Evolutionary conservation across 2,797 vertebrate species (phyloP).

Genomic region (Benthosema pterotum): DNA sequence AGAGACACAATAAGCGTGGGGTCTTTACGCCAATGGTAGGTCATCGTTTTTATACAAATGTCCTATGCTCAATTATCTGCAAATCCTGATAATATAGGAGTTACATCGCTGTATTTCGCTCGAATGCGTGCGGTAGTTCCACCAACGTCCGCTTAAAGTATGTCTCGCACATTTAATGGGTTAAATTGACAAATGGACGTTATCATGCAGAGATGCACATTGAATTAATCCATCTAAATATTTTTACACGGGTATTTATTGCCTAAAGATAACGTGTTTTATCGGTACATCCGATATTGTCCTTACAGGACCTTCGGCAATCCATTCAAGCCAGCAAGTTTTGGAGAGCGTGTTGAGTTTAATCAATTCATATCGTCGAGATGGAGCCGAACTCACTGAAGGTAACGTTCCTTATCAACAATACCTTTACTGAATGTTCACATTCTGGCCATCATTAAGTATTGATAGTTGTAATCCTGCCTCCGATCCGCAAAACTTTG

Average conservation of each 20-base stretch:
- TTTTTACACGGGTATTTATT: not conserved
- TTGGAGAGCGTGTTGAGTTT: constrained; percentile 99
- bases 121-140: rapidly evolving
- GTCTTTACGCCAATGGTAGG: rapidly evolving
- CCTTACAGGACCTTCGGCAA: constrained; percentile 94
- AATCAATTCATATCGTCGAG: constrained; percentile 99
- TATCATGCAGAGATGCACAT: rapidly evolving
- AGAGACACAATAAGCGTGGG: rapidly evolving
- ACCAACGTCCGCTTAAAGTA: constrained; percentile 12
- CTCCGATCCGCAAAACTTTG: constrained; percentile 55
- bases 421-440: constrained; percentile 52
- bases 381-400: constrained; percentile 99
- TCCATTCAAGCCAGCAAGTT: constrained; percentile 99
- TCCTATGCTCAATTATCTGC: rapidly evolving
- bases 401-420: constrained; percentile 82
- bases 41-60: rapidly evolving
- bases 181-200: not conserved
- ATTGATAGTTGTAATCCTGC: not conserved
- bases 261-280: constrained; percentile 27
- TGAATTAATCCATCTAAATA: rapidly evolving
- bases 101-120: constrained; percentile 19
- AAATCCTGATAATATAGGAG: rapidly evolving
- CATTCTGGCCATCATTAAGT: constrained; percentile 22
- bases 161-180: not conserved
- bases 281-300: constrained; percentile 40